Evolutionary conservation across 2,888 invertebrate genomes (phyloP).

Genomic region (Chesias legatella): DNA sequence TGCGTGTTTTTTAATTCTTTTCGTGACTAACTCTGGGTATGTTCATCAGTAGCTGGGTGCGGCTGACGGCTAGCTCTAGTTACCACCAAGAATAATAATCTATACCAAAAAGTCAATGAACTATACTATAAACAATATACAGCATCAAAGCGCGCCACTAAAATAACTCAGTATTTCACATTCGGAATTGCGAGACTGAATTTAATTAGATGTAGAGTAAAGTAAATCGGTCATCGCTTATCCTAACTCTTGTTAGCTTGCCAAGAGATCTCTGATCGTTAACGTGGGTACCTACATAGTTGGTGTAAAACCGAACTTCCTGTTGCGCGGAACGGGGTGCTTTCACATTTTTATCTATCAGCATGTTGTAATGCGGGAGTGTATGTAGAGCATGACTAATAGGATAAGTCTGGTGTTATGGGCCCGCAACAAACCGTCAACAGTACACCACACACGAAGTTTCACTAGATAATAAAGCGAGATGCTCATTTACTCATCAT

Average conservation of each 20-base stretch:
- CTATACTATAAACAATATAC: slow-evolving; percentile 49
- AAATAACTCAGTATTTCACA: slow-evolving; percentile 43
- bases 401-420: slow-evolving; percentile 31
- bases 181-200: slow-evolving; percentile 42
- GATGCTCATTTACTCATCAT: too few relatives aligned
- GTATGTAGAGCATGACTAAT: slow-evolving; percentile 49
- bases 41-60: too few relatives aligned
- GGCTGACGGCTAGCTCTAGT: slow-evolving; percentile 3
- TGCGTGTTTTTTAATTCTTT: too few relatives aligned
- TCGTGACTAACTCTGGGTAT: too few relatives aligned
- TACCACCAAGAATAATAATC: slow-evolving; percentile 20
- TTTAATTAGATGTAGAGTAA: slow-evolving; percentile 55
- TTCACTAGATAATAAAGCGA: slow-evolving; percentile 13
- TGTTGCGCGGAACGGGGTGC: slow-evolving; percentile 45
- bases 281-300: slow-evolving; percentile 39
- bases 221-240: slow-evolving; percentile 61
- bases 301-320: slow-evolving; percentile 48
- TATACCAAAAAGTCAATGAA: slow-evolving; percentile 43
- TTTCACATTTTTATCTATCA: slow-evolving; percentile 46
- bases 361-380: slow-evolving; percentile 35
- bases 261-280: slow-evolving; percentile 50
- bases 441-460: slow-evolving; percentile 12
- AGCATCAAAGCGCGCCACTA: slow-evolving; percentile 27
- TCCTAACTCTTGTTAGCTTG: slow-evolving; percentile 49
- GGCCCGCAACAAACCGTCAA: slow-evolving; percentile 17